Percentiles rank a stretch among this genome's conserved stretches.
phyloP scores from a whole-genome alignment of 2,888 invertebrate genomes.

The Pachymerium ferrugineum region DNA sequence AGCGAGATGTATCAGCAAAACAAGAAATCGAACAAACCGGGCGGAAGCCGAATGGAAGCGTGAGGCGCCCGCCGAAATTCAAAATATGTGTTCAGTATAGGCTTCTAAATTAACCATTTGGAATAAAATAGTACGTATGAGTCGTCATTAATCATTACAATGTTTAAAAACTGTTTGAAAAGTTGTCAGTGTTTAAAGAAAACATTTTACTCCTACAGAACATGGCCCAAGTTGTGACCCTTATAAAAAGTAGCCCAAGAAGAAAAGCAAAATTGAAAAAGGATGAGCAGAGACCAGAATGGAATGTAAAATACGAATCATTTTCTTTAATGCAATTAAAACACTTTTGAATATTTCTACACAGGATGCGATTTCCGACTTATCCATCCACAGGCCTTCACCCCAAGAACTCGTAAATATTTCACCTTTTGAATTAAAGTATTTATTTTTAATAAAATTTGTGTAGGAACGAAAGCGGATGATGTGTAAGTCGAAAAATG shows the following conservation, averaged over 20 bases:
- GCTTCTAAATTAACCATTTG: background rate
- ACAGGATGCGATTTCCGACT: background rate
- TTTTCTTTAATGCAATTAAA: background rate
- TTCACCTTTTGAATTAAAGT: background rate
- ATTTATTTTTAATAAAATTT: background rate
- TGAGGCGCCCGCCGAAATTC: background rate
- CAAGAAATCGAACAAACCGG: background rate
- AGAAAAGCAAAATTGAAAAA: background rate
- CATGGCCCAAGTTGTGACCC: background rate
- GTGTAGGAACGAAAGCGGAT: background rate
- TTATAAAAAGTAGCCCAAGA: background rate
- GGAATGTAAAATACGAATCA: background rate
- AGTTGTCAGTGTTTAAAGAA: background rate
- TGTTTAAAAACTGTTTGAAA: no score
- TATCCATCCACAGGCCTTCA: background rate
- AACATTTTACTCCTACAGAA: background rate
- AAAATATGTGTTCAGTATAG: background rate
- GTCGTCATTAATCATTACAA: no score
- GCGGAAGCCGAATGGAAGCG: background rate
- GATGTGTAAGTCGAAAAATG: slow-evolving; percentile 23
- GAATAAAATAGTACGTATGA: background rate
- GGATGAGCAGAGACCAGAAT: background rate
- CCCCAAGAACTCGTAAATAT: background rate
- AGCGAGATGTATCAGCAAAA: background rate
- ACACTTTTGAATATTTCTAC: background rate